Base-by-base conservation (phyloP, 2,113 vertebrate species). In the Otocyon megalotis region DNA sequence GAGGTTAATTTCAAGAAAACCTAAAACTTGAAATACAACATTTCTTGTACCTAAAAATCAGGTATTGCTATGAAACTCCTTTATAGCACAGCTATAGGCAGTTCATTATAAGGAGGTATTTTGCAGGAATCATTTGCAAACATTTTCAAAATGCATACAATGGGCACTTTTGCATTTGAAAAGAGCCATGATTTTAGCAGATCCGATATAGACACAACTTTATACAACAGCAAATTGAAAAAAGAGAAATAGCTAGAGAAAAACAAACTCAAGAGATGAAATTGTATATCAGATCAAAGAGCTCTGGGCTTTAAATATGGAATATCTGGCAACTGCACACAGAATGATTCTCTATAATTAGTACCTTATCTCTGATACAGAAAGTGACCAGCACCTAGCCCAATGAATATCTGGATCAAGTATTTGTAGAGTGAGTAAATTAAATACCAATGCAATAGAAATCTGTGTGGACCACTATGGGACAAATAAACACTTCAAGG, bases 61-160 rank as follows among this genome's bases (percentile, higher is more conserved):
- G 43, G 4, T 90, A 80, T 15, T 92, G 37, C 5, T 69, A 82
- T 80, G 71, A 91, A 94, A 91, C 32, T 85, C 28, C 8, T 92
- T 53, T 53, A 58, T 17, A 82, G 50, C 8, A 88, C n/a, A 93
- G 2, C 1, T 80, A 86, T 43, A 63, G 14, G n/a, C 88, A 11
- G 13, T 0, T 69, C 8, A 37, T 88, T 56, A 19, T 62, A 91
- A 37, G 6, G 17, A 90, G 2, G 9, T 15, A 72, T 79, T 91
- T 67, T 93, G 35, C 14, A 65, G 48, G 16, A 97, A 76, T 43
- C 74, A 12, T 93, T 88, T 91, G 32, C 50, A 89, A 97, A 86
- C 28, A 80, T 89, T 97, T 96, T 83, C 3, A 90, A 96, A 96
- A 89, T 93, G 50, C 54, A 95, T 71, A 88, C 26, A 63, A 8